Conservation (phyloP, 2,888 invertebrate genomes). For the Nebria brevicollis region DNA sequence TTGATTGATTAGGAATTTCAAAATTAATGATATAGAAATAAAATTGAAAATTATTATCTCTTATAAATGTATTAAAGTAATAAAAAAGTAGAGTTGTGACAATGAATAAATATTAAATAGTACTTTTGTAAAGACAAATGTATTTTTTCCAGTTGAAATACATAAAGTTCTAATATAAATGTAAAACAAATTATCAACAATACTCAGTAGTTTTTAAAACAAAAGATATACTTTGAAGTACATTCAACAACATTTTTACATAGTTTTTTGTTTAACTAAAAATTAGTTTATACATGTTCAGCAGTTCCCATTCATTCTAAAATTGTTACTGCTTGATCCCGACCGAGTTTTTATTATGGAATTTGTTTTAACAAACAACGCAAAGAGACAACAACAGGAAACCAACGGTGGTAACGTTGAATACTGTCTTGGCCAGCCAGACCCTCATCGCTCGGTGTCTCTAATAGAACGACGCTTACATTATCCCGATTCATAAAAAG, state of each 20-base stretch:
- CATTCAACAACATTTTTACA: constrained; percentile 48
- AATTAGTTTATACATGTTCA: constrained; percentile 45
- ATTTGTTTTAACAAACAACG: constrained; percentile 8
- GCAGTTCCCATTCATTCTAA: constrained; percentile 41
- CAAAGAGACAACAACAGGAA: constrained; percentile 32
- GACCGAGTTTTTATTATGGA: constrained; percentile 30
- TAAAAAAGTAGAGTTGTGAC: background rate
- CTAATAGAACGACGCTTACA: constrained; percentile 33
- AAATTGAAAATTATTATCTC: no score
- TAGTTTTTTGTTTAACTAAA: constrained; percentile 31
- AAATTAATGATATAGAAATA: no score
- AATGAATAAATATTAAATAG: background rate
- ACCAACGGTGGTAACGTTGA: constrained; percentile 37
- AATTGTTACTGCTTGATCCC: constrained; percentile 46
- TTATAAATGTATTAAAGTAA: constrained; percentile 8
- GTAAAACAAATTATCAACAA: constrained; percentile 47
- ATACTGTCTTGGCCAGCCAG: constrained; percentile 43
- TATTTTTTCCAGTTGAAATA: constrained; percentile 47
- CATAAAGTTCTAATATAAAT: constrained; percentile 47
- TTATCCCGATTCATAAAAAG: constrained; percentile 45
- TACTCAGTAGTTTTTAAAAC: constrained; percentile 42
- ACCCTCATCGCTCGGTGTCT: constrained; percentile 23
- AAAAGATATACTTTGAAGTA: constrained; percentile 47
- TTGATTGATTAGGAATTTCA: no score
- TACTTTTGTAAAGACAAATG: constrained; percentile 46